Percentiles rank a stretch among this genome's conserved stretches.
phyloP scores from a whole-genome alignment of 2,888 invertebrate genomes.

The Glaucopsyche alexis region DNA sequence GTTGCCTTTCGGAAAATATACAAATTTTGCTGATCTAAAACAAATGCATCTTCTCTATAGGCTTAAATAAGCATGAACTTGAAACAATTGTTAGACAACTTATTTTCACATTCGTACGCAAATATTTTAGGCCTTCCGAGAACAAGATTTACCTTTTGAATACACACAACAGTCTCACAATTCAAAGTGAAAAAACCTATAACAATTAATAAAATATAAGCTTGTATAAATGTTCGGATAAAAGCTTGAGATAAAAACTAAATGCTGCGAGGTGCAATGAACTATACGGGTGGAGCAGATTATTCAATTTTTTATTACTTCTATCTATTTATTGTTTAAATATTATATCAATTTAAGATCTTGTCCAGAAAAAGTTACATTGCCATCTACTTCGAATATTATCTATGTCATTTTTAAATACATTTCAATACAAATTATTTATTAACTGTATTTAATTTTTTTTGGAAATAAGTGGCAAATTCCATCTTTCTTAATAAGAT shows the following conservation, averaged over 20 bases:
- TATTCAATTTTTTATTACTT: not conserved
- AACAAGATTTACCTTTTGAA: not conserved
- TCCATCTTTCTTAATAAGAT: slow-evolving; percentile 5
- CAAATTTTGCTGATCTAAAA: too few species aligned
- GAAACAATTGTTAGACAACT: not conserved
- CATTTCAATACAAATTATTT: not conserved
- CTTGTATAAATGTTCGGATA: slow-evolving; percentile 23
- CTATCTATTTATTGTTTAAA: slow-evolving; percentile 13
- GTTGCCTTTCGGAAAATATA: too few species aligned
- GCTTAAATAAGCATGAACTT: not conserved
- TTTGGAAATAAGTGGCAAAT: not conserved
- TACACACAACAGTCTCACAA: slow-evolving; percentile 5
- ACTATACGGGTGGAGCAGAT: slow-evolving; percentile 29
- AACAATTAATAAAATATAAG: slow-evolving; percentile 32
- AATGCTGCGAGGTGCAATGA: slow-evolving; percentile 45
- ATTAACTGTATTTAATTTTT: not conserved
- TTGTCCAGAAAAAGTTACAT: not conserved
- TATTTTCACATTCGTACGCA: not conserved
- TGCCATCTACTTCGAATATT: not conserved
- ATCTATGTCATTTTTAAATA: not conserved
- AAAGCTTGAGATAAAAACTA: slow-evolving; percentile 33
- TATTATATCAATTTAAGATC: slow-evolving; percentile 14
- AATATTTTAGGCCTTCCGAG: slow-evolving; percentile 14
- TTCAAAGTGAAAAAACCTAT: slow-evolving; percentile 12
- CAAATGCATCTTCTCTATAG: too few species aligned